A percentile compares a stretch with the other conserved stretches of the same genome.
Conservation (phyloP, 2,888 invertebrate genomes). For the Peribatodes rhomboidaria region DNA sequence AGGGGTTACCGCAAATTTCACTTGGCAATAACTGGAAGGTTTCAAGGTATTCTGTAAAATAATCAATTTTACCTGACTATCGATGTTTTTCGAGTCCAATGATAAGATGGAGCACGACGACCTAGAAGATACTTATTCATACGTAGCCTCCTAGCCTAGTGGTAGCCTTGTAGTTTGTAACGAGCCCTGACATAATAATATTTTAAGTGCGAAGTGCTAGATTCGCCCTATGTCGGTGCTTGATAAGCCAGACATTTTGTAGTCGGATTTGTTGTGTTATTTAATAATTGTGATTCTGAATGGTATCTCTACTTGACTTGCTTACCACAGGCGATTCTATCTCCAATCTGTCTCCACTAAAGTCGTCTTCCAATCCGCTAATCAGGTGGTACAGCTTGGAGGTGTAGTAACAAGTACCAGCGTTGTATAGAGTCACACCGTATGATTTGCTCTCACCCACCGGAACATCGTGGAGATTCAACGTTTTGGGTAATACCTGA, state of each 20-base stretch:
- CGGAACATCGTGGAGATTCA: slow-evolving; percentile 74
- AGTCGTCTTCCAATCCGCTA: slow-evolving; percentile 75
- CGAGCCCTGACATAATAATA: too few species aligned
- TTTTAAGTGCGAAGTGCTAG: too few species aligned
- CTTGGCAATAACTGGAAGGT: slow-evolving; percentile 70
- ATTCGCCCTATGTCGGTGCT: too few species aligned
- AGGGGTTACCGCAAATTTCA: slow-evolving; percentile 69
- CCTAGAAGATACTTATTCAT: too few species aligned
- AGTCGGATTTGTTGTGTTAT: too few species aligned
- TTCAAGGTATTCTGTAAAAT: slow-evolving; percentile 72
- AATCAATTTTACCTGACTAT: neutral
- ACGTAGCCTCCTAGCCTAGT: too few species aligned
- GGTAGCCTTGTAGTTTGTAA: too few species aligned
- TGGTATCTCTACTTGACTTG: neutral
- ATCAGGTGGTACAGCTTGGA: slow-evolving; percentile 70
- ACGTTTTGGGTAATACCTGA: slow-evolving; percentile 72
- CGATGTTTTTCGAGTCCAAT: too few species aligned
- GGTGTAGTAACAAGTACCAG: slow-evolving; percentile 73
- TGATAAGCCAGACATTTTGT: too few species aligned
- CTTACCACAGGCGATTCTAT: slow-evolving; percentile 72
- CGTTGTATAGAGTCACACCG: slow-evolving; percentile 71
- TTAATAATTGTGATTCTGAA: neutral
- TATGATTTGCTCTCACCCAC: slow-evolving; percentile 65
- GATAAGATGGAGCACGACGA: too few species aligned
- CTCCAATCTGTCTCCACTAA: slow-evolving; percentile 67